Evolutionary conservation across 2,797 vertebrate genomes (phyloP).

Genomic region (Pachyuromys duprasi): DNA sequence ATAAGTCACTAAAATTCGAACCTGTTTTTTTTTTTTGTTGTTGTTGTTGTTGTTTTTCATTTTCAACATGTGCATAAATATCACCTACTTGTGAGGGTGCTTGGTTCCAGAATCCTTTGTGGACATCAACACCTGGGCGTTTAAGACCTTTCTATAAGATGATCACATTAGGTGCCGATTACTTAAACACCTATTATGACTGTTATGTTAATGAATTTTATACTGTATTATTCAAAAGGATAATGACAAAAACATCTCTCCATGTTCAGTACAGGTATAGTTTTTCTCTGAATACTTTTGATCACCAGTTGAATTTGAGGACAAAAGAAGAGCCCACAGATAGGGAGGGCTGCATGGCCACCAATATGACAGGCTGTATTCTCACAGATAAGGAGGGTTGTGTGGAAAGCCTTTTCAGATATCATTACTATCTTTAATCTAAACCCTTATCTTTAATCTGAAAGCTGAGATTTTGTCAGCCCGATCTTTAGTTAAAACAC

Average conservation of each 20-base stretch:
- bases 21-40: background rate
- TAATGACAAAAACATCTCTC: background rate
- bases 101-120: background rate
- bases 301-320: background rate
- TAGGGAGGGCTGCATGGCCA: background rate
- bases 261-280: background rate
- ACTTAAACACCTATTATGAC: background rate
- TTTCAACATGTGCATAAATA: background rate
- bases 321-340: background rate
- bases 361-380: background rate
- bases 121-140: background rate
- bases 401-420: background rate
- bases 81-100: background rate
- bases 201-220: background rate
- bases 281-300: background rate
- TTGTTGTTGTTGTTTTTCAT: background rate
- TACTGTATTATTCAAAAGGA: background rate
- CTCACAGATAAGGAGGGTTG: background rate
- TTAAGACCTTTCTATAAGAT: background rate
- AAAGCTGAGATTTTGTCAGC: constrained; percentile 1
- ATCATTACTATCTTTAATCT: background rate
- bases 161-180: background rate
- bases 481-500: constrained; percentile 23
- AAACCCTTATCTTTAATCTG: constrained; percentile 6
- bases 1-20: background rate